Evolutionary conservation across 1,140 invertebrate species (phyloP).

Genomic region (Venustaconcha ellipsiformis): DNA sequence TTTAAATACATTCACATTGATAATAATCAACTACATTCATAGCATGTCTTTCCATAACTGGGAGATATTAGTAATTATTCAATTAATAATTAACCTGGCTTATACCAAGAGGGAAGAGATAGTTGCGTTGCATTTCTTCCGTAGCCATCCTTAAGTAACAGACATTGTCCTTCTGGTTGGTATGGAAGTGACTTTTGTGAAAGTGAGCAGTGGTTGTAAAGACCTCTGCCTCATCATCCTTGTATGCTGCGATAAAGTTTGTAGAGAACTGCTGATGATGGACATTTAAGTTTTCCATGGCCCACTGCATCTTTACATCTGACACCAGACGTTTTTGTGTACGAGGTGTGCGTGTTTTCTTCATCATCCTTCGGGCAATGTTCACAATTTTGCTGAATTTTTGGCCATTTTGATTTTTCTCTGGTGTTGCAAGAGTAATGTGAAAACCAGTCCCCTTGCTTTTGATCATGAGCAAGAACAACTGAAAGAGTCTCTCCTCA

Average conservation of each 20-base stretch:
- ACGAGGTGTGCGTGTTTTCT: conserved; percentile 46
- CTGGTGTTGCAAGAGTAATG: conserved; percentile 49
- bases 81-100: conserved; percentile 35
- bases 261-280: conserved; percentile 60
- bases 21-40: too few relatives aligned
- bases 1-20: too few relatives aligned
- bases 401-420: conserved; percentile 46
- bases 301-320: conserved; percentile 63
- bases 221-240: conserved; percentile 61
- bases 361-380: conserved; percentile 57
- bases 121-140: conserved; percentile 55
- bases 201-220: conserved; percentile 64
- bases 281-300: conserved; percentile 49
- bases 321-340: conserved; percentile 56
- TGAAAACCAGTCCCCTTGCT: conserved; percentile 63
- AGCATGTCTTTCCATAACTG: too few relatives aligned
- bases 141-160: conserved; percentile 57
- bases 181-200: conserved; percentile 63
- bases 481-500: conserved; percentile 57
- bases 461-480: conserved; percentile 62
- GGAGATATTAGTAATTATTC: too few relatives aligned
- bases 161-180: conserved; percentile 63
- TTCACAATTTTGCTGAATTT: conserved; percentile 55
- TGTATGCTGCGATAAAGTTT: conserved; percentile 61
- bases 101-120: conserved; percentile 56